These are phyloP conservation scores for Scaeva pyrastri DNA, from an alignment of 2,888 invertebrate species.

Conservation along the genomic window DNA sequence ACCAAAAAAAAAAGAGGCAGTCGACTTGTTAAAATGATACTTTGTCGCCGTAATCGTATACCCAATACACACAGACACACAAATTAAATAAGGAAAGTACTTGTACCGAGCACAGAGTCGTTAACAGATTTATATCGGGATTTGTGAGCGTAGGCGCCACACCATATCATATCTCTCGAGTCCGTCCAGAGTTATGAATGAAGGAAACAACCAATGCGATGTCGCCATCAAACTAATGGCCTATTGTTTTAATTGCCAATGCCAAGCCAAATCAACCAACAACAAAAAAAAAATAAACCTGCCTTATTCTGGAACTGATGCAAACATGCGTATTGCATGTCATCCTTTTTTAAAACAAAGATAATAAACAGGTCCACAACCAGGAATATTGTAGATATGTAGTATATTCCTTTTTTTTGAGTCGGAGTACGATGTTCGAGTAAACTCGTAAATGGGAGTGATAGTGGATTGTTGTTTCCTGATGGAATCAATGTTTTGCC, in stretches of 20 bases:
- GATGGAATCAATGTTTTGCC: constrained; percentile 3
- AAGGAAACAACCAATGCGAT: constrained; percentile 47
- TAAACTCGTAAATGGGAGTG: constrained; percentile 52
- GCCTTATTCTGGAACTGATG: constrained; percentile 52
- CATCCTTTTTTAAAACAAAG: constrained; percentile 45
- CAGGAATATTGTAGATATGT: not conserved
- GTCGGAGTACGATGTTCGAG: no score
- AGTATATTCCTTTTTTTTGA: no score
- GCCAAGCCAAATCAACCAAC: constrained; percentile 44
- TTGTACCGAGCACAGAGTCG: constrained; percentile 48
- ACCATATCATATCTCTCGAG: constrained; percentile 65
- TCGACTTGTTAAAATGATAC: constrained; percentile 65
- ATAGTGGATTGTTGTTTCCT: constrained; percentile 41
- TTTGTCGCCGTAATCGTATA: constrained; percentile 45
- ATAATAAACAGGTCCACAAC: constrained; percentile 40
- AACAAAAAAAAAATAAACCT: constrained; percentile 55
- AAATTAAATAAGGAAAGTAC: constrained; percentile 50
- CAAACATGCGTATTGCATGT: constrained; percentile 68
- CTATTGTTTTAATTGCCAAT: constrained; percentile 74
- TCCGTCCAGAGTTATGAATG: constrained; percentile 66
- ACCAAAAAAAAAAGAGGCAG: constrained; percentile 21
- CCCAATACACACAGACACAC: no score
- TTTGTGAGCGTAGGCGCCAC: constrained; percentile 71
- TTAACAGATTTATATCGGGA: constrained; percentile 74
- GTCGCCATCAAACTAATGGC: constrained; percentile 70